Evolutionary conservation across 2,888 invertebrate genomes (phyloP).

Genomic region (Mesoligia furuncula): DNA sequence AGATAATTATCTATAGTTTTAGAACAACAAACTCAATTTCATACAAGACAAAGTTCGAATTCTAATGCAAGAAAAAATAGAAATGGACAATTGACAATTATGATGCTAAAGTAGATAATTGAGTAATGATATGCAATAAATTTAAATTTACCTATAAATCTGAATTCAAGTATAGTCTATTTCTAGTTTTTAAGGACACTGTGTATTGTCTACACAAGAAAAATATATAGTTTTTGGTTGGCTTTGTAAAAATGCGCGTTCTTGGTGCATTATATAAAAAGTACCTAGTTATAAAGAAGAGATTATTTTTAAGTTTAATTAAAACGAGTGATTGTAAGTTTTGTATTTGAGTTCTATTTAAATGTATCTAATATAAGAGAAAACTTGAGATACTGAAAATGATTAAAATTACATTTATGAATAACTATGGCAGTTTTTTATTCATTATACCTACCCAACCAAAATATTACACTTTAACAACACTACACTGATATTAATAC

Average conservation of each 20-base stretch:
- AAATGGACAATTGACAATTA: background rate
- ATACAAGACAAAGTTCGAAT: background rate
- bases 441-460: background rate
- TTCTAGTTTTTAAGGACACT: constrained; percentile 44
- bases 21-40: background rate
- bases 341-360: constrained; percentile 65
- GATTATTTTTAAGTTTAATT: constrained; percentile 59
- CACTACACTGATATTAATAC: background rate
- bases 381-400: constrained; percentile 51
- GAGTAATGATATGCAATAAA: background rate
- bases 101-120: background rate
- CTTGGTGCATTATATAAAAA: constrained; percentile 53
- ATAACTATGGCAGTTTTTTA: constrained; percentile 28
- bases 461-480: background rate
- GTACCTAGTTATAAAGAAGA: constrained; percentile 46
- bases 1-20: background rate
- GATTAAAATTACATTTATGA: constrained; percentile 58
- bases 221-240: constrained; percentile 31
- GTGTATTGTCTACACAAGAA: constrained; percentile 40
- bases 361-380: constrained; percentile 46
- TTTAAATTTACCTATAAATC: constrained; percentile 16
- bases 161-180: constrained; percentile 35
- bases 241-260: constrained; percentile 65
- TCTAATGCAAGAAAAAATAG: background rate
- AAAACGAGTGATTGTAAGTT: constrained; percentile 43